Evolutionary conservation across 2,113 vertebrate genomes (phyloP).

Genomic region (Scolopax mira): DNA sequence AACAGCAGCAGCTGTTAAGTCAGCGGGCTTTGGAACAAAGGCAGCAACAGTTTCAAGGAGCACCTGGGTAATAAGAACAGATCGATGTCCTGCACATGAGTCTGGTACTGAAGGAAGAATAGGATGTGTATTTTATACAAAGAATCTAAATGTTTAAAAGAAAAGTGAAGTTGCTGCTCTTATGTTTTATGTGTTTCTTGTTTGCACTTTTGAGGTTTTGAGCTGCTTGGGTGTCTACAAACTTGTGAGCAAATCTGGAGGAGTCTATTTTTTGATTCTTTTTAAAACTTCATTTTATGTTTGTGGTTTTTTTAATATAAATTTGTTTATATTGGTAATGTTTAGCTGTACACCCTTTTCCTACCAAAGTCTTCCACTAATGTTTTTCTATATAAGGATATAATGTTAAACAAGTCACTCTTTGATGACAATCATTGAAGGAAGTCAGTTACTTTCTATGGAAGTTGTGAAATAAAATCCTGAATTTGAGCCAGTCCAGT

Average conservation of each 20-base stretch:
- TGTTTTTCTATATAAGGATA: neutral
- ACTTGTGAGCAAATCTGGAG: constrained; percentile 14
- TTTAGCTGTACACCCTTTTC: neutral
- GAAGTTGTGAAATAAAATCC: constrained; percentile 39
- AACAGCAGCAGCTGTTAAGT: constrained; percentile 90
- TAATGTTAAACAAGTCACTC: constrained; percentile 29
- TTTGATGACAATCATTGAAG: constrained; percentile 70
- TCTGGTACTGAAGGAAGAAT: neutral
- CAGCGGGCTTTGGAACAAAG: constrained; percentile 84
- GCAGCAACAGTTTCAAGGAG: constrained; percentile 83
- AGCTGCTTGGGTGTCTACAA: constrained; percentile 13
- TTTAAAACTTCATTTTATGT: constrained; percentile 13
- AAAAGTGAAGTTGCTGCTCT: neutral
- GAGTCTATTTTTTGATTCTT: neutral
- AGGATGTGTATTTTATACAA: neutral
- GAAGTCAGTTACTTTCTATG: constrained; percentile 68
- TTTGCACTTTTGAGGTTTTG: constrained; percentile 44
- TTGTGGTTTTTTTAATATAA: constrained; percentile 1
- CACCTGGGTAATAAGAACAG: constrained; percentile 63
- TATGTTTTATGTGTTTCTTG: neutral
- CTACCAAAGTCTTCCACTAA: constrained; percentile 12
- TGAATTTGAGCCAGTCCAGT: constrained; percentile 17
- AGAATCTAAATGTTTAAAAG: neutral
- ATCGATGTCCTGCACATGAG: neutral
- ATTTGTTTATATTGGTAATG: neutral